Evolutionary conservation across 2,797 vertebrate genomes (phyloP), one percentile per base, ranked within the genome.

Genomic region (Enoplosus armatus): DNA sequence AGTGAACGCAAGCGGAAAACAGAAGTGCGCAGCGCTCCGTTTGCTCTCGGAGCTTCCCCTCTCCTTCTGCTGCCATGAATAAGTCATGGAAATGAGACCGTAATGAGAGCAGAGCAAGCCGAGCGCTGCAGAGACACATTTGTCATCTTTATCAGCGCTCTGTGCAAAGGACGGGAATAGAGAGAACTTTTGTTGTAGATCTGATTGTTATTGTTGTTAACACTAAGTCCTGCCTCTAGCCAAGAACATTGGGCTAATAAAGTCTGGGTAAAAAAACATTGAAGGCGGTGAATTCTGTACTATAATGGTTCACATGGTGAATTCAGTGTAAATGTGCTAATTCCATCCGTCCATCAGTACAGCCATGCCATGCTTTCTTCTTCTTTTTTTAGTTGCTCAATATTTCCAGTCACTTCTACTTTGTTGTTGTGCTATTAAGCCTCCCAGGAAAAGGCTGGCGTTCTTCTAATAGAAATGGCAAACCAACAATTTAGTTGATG

Each of bases 21-120:
- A 77, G 59, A 62, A 59, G 26, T 37, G 58, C 51, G 12, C 1
- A 7, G 37, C 4, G 22, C 48, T 73, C 26, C 0, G 5, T 56
- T 71, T 55, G 33, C 80, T 76, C 64, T 73, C 68, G 68, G 69
- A 41, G 9, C 61, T 55, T 53, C 61, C 58, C 35, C 60, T 68
- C 73, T 68, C 75, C 79, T 71, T 65, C 79, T 84, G 76, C 73
- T 71, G 31, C 77, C 68, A 87, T 90, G 63, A 89, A 92, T 90
- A 87, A 90, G 85, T 86, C 77, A 90, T 88, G 64, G 43, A 56
- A 56, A 55, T 56, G 41, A 64, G 68, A 61, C 56, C 41, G 65
- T 72, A 64, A 86, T 85, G 71, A 80, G 72, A 83, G 61, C 22
- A 55, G 70, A 84, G 72, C 55, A 27, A 35, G 64, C 29, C 9